Evolutionary conservation across 1,140 invertebrate genomes (phyloP), one percentile per base, ranked within the genome.

Genomic region (Paramacrobiotus metropolitanus): DNA sequence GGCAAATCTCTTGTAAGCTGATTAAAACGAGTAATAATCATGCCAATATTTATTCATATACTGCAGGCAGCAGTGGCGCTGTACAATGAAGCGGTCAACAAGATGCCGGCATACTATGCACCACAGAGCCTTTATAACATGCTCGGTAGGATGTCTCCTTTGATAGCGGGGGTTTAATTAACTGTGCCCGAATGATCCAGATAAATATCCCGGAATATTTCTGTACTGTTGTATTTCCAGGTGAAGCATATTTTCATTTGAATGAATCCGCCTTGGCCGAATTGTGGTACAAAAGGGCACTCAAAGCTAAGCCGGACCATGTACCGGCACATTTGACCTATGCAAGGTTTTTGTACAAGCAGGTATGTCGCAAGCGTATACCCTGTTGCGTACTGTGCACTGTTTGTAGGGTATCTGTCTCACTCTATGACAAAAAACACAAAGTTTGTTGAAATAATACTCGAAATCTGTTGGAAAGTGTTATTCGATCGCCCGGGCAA

Each of bases 241-340:
- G 86, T 1, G 87, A 91, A 72, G 84, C 86, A 29, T 81, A 87
- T 66, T 82, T 82, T 44, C 82, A 86, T 63, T 72, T 88, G 64
- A 81, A 85, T 65, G 80, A 83, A 66, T 81, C 83, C 72, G 78
- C 79, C 21, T 81, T 86, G 67, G 88, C 87, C 21, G 87, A 91
- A 68, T 75, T 80, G 61, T 87, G 84, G 80, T 87, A 87, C 72
- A 77, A 80, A 55, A 83, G 85, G 62, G 86, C 87, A 1, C 71
- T 91, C 29, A 78, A 80, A 60, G 77, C 80, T 40, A 85, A 88
- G 72, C 84, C 86, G 34, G 82, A 87, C 70, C 85, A 91, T 71
- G 81, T 87, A 61, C 86, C 85, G 20, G 86, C 87, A 31, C 85
- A 92, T 72, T 78, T 93, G 59, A 89, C 86, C 45, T 87, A 91